phyloP scores from a whole-genome alignment of 2,797 vertebrate genomes.

The Trachurus trachurus region DNA sequence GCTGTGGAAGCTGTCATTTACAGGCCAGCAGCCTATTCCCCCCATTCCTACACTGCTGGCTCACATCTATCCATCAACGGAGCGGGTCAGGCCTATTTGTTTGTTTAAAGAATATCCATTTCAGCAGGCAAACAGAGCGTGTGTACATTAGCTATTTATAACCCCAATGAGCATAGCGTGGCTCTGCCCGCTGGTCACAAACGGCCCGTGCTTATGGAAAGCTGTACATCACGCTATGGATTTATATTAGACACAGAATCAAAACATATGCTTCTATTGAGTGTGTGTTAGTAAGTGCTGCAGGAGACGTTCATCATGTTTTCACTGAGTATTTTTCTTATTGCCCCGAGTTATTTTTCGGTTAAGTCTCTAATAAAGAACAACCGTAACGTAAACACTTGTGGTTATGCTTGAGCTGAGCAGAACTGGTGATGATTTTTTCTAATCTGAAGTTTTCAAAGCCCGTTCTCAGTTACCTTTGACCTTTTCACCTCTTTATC shows the following conservation, averaged over 20 bases:
- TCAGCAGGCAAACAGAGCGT: conserved; percentile 76
- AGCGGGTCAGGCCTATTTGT: conserved; percentile 67
- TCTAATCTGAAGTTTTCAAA: conserved; percentile 5
- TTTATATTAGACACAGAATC: conserved; percentile 68
- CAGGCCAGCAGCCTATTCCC: conserved; percentile 41
- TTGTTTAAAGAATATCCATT: conserved; percentile 81
- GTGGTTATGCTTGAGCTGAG: neutral
- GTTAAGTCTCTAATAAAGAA: conserved; percentile 37
- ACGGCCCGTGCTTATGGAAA: conserved; percentile 52
- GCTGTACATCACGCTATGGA: conserved; percentile 71
- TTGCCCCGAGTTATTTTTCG: conserved; percentile 11
- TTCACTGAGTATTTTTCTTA: conserved; percentile 17
- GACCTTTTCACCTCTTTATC: neutral
- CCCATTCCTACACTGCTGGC: conserved; percentile 59
- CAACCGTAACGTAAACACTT: conserved; percentile 16
- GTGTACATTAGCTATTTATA: conserved; percentile 84
- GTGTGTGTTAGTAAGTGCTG: conserved; percentile 7
- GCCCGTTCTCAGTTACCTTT: neutral
- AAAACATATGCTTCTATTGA: conserved; percentile 44
- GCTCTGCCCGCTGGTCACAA: conserved; percentile 66
- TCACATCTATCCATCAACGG: conserved; percentile 59
- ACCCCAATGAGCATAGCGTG: conserved; percentile 42
- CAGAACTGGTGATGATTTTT: neutral
- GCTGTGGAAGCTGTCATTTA: conserved; percentile 56
- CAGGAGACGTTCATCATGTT: conserved; percentile 25